A percentile compares a stretch with the other conserved stretches of the same genome.
Evolutionary conservation across 1,140 invertebrate genomes (phyloP).

Genomic region (Hypsibius dujardini): DNA sequence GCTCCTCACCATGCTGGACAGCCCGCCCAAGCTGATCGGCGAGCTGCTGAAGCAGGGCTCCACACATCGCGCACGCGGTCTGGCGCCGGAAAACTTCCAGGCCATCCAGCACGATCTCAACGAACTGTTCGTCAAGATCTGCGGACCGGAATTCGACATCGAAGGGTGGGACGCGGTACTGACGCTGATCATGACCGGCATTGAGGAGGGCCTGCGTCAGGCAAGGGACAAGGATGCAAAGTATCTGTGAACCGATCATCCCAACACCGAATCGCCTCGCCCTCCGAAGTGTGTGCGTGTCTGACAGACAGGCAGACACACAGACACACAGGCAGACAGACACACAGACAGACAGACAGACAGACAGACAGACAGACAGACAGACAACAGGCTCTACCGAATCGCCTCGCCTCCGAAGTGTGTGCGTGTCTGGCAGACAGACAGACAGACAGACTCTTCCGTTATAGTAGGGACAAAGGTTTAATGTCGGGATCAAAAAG

Average conservation of each 20-base stretch:
- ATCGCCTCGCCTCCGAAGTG: too few species aligned
- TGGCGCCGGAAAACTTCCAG: slow-evolving; percentile 16
- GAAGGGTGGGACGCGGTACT: slow-evolving; percentile 14
- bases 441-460: too few species aligned
- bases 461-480: too few species aligned
- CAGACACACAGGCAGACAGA: too few species aligned
- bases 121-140: slow-evolving; percentile 17
- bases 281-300: too few species aligned
- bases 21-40: background rate
- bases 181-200: slow-evolving; percentile 10
- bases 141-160: slow-evolving; percentile 17
- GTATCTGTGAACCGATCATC: background rate
- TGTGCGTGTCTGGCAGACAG: too few species aligned
- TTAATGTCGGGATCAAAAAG: too few species aligned
- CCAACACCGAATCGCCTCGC: too few species aligned
- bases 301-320: too few species aligned
- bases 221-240: slow-evolving; percentile 16
- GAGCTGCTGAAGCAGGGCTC: background rate
- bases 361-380: too few species aligned
- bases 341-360: too few species aligned
- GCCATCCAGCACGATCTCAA: slow-evolving; percentile 10
- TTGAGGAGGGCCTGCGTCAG: slow-evolving; percentile 10
- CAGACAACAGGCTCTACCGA: too few species aligned
- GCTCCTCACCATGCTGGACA: background rate
- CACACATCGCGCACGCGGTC: background rate